Evolutionary conservation across 2,888 invertebrate genomes (phyloP), one percentile per base, ranked within the genome.

Genomic region (Hyppa rectilinea): DNA sequence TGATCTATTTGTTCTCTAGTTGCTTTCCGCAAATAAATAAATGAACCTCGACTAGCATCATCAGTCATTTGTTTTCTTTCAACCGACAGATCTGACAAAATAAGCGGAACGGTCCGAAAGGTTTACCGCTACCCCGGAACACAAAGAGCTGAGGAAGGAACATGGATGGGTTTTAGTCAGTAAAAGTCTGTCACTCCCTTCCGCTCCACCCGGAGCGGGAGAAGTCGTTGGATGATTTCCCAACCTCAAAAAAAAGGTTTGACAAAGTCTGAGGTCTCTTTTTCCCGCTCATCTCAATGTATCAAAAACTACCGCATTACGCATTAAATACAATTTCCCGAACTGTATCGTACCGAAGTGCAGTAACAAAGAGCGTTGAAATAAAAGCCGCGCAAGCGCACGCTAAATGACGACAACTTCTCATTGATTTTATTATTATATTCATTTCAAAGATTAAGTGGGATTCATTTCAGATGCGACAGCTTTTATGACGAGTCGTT

Each of bases 341-440:
- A 59, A 77, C 47, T 53, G 74, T 82, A 68, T 65, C 68, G 59
- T 65, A 64, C 43, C 40, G 26, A 83, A 75, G 9, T 34, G 59
- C 49, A 68, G 29, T 56, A 45, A 69, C 66, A 70, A 85, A 75
- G 61, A 56, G 52, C 29, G 31, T 75, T 60, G 56, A 79, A 84
- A 79, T 71, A 82, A 84, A 82, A 82, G 73, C 76, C 68, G 70
- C 68, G 70, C 69, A 65, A 67, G 73, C 80, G 61, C 65, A 73
- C 58, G 67, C 71, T 68, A 67, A 86, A 82, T 71, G 81, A 79
- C 80, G 80, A 74, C 80, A 67, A 78, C 75, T 74, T 81, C 78
- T 85, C 80, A 85, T 80, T 78, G 61, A 84, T 82, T 85, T 85
- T 85, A 85, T 85, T 85, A 74, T 83, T 72, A 78, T 79, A 84